Base-by-base conservation (phyloP, 2,888 invertebrate genomes). In the Coenonympha glycerion region DNA sequence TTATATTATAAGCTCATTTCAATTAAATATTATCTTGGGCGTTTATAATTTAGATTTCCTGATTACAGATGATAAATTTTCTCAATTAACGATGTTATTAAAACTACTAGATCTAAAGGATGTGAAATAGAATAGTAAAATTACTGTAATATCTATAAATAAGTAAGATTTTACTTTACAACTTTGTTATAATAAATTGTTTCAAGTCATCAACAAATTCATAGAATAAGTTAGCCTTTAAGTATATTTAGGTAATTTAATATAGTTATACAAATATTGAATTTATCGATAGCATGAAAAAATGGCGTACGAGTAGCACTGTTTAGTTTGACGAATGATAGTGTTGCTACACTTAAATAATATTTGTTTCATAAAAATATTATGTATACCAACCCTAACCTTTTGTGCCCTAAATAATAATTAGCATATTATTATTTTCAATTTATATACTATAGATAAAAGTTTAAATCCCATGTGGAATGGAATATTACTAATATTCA, bases 301-400 rank as follows among this genome's bases (percentile, higher is more conserved):
- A 66, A 64, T 57, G 65, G 69, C 55, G 69, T 66, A 70, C 64
- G 76, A 70, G 76, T 78, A 73, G 78, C 79, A 80, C 79, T 74
- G 54, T 61, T 62, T 57, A 62, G 51, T 65, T 63, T 60, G 57
- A 63, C 65, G 50, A 64, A 52, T 62, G 61, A 51, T 53, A 50
- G 47, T 69, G 67, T 72, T 72, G 67, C 66, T 59, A 66, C 58
- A 64, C 66, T 52, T 53, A 50, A 40, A 62, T 57, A 66, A 61
- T 59, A 59, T 42, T 42, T 42, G 42, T 42, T 30, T 42, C 42
- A 39, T 37, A 37, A 22, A 39, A 15, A 22, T 22, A 11, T 28
- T 41, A 41, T 11, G 41, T 41, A 41, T 28, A 26, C 26, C 26
- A 18, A 28, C 26, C n/a, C n/a, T n/a, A 26, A 40, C 40, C 40